Evolutionary conservation across 2,797 vertebrate genomes (phyloP), one percentile per base, ranked within the genome.

Genomic region (Coilia nasus): DNA sequence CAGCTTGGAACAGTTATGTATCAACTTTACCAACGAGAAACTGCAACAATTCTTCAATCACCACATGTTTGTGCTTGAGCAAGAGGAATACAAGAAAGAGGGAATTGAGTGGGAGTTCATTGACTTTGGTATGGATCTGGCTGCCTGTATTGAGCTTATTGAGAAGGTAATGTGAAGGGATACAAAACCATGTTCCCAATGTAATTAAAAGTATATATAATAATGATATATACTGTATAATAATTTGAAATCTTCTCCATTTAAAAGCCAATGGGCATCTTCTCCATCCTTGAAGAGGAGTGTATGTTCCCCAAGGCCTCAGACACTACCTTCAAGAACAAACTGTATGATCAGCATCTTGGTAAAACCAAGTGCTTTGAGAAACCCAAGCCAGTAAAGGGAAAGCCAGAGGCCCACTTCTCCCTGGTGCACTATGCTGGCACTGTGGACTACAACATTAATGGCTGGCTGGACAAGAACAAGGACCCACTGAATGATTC

Each of bases 231-330:
- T n/a, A n/a, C n/a, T n/a, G n/a, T 3, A 54, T 3, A 54, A 54
- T 54, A 54, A 54, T 14, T 1, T 54, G 1, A 54, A 54, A 54
- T 54, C 1, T 54, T 54, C 7, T 54, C 14, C 7, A 54, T 54
- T 54, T 14, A 54, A 54, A 54, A 54, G 50, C 96, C 96, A 0
- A 94, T 96, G 95, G 95, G 94, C 0, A 97, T 98, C 85, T 97
- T 98, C 90, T 98, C 97, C 91, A 97, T 97, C 91, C 95, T 97
- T 89, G 97, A 97, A 92, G 96, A 97, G 91, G 97, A 97, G 92
- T 97, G 96, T 81, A 97, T 97, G 96, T 96, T 96, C 90, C 96
- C 94, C 83, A 96, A 95, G 90, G 93, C 95, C 6, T 92, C 94
- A 80, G 95, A 95, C 88, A 92, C 86, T 21, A 95, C 96, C 90